Percentiles rank a stretch among this genome's conserved stretches.
Evolutionary conservation across 2,888 invertebrate species (phyloP).

Genomic region (Anarsia innoxiella): DNA sequence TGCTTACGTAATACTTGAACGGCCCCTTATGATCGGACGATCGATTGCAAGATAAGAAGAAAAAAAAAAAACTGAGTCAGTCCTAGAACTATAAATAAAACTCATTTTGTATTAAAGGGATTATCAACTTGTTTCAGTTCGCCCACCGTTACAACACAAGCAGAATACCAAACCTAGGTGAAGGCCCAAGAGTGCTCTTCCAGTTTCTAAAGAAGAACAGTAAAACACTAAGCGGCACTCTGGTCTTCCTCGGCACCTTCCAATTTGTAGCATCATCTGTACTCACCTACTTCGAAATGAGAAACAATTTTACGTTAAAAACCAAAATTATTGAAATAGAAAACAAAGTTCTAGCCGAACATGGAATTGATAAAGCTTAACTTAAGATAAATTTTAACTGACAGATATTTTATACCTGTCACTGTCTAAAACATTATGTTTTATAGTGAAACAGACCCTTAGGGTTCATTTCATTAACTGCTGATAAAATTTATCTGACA

Average conservation of each 20-base stretch:
- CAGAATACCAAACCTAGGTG: constrained; percentile 77
- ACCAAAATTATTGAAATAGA: constrained; percentile 53
- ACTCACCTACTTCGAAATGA: constrained; percentile 78
- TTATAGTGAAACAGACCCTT: too few relatives aligned
- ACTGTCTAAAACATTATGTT: too few relatives aligned
- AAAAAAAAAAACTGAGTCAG: too few relatives aligned
- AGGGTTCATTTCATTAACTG: too few relatives aligned
- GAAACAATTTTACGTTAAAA: constrained; percentile 57
- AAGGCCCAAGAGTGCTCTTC: constrained; percentile 71
- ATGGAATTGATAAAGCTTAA: too few relatives aligned
- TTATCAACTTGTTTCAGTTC: constrained; percentile 62
- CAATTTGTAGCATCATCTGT: constrained; percentile 73
- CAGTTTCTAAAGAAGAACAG: constrained; percentile 69
- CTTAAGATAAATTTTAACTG: too few relatives aligned
- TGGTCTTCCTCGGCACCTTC: constrained; percentile 59
- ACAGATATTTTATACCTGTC: too few relatives aligned
- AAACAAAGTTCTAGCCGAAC: too few relatives aligned
- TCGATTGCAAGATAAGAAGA: too few relatives aligned
- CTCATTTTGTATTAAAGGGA: background rate
- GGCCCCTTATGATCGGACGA: too few relatives aligned
- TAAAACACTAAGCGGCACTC: constrained; percentile 64
- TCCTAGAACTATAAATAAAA: background rate
- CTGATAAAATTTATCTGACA: too few relatives aligned
- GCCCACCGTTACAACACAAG: constrained; percentile 77
- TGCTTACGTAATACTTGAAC: too few relatives aligned